Percentiles rank a stretch among this genome's conserved stretches.
Conservation (phyloP, 2,113 vertebrate species). For the Pelvicachromis taeniatus region DNA sequence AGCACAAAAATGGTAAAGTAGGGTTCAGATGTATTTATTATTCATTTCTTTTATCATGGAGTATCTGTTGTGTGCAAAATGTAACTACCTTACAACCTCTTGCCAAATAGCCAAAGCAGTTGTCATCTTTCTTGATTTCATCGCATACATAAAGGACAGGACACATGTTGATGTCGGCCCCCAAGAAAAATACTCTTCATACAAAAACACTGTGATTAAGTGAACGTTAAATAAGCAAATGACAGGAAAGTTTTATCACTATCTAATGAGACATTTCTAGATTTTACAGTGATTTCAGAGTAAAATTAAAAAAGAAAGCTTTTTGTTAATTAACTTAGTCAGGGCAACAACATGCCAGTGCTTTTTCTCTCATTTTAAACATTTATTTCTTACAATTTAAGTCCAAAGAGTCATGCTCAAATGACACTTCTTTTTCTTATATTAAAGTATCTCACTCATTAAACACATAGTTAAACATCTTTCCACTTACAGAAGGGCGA, state of each 20-base stretch:
- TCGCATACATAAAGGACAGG: background rate
- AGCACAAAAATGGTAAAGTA: background rate
- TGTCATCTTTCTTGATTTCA: background rate
- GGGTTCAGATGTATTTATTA: background rate
- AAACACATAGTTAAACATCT: background rate
- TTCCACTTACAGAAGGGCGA: background rate
- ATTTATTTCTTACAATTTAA: background rate
- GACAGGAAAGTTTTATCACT: background rate
- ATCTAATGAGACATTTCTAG: background rate
- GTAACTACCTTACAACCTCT: background rate
- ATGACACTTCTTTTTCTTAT: background rate
- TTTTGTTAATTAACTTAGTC: background rate
- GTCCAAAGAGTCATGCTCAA: background rate
- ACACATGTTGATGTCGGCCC: background rate
- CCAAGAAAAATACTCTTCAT: background rate
- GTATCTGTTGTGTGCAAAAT: background rate
- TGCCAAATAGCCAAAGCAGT: background rate
- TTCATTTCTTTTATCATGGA: background rate
- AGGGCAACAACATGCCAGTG: background rate
- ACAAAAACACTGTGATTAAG: background rate
- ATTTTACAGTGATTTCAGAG: background rate
- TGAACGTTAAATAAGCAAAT: background rate
- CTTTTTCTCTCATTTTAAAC: background rate
- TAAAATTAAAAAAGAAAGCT: background rate
- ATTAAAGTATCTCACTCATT: background rate